Evolutionary conservation across 1,140 invertebrate species (phyloP), one percentile per base, ranked within the genome.

Genomic region (Eciton burchellii): DNA sequence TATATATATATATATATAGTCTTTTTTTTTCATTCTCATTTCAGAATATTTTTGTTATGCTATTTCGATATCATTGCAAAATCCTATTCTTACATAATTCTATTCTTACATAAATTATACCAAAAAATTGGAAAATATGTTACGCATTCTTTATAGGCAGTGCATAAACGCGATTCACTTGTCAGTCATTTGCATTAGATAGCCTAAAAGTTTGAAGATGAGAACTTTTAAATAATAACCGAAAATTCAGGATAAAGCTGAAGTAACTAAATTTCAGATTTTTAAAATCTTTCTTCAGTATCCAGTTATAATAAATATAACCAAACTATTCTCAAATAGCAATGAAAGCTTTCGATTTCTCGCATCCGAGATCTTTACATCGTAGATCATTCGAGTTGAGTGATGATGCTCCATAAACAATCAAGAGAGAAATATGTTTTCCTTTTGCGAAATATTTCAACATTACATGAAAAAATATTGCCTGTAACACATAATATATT

Each of bases 391-490:
- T 73, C 52, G 21, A 43, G n/a, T 54, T 19, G 12, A 52, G 16
- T 26, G 35, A 1, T 11, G 12, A 26, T 43, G 43, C 60, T 73
- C 24, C 59, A 16, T 24, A 16, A 65, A 26, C 43, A 11, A 57
- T 79, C 6, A 2, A 3, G 8, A 24, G 9, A 12, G 4, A 4
- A 76, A 63, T 47, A 74, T 4, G 24, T 41, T 49, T 21, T 52
- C 8, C n/a, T 65, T 16, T 54, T 9, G 21, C 35, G 1, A 21
- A 14, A 21, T 4, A 19, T 56, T 57, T 8, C 49, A 43, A 26
- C 57, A 59, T 90, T 91, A 92, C 56, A 92, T 92, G 73, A 92
- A 92, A 74, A 90, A 92, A 81, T 91, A 92, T 79, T 89, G 91
- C 85, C 91, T 92, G 89, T 14, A 90, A 92, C 54, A 87, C 11